Evolutionary conservation across 2,113 vertebrate genomes (phyloP).

Genomic region (Alouatta palliata): DNA sequence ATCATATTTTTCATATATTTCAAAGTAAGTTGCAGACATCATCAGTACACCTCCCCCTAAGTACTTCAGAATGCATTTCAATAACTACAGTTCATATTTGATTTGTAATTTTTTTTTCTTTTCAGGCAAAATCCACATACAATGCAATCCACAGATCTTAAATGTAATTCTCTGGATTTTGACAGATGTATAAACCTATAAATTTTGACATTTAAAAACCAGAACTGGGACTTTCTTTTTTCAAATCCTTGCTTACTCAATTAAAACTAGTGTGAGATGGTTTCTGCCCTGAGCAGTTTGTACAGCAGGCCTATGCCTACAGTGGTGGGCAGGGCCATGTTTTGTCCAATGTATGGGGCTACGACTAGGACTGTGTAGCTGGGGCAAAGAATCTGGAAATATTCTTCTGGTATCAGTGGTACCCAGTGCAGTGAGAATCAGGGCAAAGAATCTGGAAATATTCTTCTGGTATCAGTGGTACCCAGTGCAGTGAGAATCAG

Average conservation of each 20-base stretch:
- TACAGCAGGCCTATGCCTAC: neutral
- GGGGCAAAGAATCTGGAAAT: neutral
- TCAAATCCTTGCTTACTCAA: neutral
- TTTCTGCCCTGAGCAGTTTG: neutral
- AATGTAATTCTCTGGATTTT: constrained; percentile 29
- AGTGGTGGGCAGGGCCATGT: neutral
- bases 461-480: neutral
- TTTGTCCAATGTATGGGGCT: neutral
- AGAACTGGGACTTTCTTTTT: neutral
- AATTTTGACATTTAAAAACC: constrained; percentile 15
- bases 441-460: neutral
- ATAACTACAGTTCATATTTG: constrained; percentile 6
- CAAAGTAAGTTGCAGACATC: neutral
- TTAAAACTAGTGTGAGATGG: neutral
- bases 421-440: neutral
- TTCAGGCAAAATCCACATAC: neutral
- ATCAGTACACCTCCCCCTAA: neutral
- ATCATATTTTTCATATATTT: constrained; percentile 15
- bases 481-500: neutral
- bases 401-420: neutral
- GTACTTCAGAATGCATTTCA: constrained; percentile 35
- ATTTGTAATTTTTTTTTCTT: constrained; percentile 12
- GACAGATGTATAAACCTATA: neutral
- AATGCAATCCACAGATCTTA: constrained; percentile 9
- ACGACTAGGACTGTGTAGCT: neutral